phyloP scores from a whole-genome alignment of 2,797 vertebrate genomes.

The Enteromius treurensis region DNA sequence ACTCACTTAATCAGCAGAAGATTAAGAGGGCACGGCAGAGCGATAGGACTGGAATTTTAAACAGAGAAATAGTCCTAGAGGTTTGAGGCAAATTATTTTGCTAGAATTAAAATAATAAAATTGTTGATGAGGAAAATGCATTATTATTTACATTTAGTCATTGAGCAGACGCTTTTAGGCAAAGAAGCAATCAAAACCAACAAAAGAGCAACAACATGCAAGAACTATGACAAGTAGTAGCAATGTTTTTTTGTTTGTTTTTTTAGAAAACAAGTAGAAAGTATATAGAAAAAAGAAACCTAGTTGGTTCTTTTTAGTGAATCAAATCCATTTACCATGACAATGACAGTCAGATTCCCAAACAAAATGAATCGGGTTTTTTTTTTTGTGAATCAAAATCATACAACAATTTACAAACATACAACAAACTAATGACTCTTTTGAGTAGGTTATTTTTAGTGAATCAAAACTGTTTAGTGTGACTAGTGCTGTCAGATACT shows the following conservation, averaged over 20 bases:
- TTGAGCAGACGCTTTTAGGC: too few species aligned
- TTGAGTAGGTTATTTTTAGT: background rate
- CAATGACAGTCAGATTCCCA: background rate
- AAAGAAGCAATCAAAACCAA: too few species aligned
- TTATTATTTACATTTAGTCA: background rate
- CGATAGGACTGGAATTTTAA: slow-evolving; percentile 39
- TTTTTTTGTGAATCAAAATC: background rate
- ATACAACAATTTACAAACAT: too few species aligned
- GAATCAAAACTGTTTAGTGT: background rate
- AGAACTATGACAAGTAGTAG: too few species aligned
- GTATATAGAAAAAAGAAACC: too few species aligned
- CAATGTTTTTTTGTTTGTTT: too few species aligned
- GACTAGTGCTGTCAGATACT: background rate
- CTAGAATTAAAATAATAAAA: background rate
- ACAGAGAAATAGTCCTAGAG: background rate
- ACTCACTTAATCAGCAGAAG: slow-evolving; percentile 50
- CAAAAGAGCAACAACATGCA: too few species aligned
- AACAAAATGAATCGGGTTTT: too few species aligned
- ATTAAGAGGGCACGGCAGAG: slow-evolving; percentile 51
- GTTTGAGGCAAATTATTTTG: background rate
- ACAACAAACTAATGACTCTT: background rate
- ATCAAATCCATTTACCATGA: background rate
- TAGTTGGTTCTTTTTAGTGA: background rate
- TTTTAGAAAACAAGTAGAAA: too few species aligned
- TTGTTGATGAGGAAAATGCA: background rate